Conservation (phyloP, 1,140 invertebrate genomes). For the Tetraneura akinire region DNA sequence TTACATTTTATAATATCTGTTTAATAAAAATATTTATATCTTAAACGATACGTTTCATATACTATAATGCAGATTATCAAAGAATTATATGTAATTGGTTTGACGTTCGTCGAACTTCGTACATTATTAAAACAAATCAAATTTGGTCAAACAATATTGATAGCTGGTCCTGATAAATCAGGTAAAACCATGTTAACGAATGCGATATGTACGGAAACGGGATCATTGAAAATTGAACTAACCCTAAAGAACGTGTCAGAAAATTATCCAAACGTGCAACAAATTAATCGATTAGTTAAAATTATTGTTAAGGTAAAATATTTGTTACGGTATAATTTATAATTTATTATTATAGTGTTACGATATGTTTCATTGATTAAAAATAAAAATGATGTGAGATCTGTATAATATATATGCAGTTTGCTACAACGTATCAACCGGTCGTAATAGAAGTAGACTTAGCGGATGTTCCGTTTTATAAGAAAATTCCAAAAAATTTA, state of each 20-base stretch:
- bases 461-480: constrained; percentile 28
- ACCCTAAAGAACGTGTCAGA: constrained; percentile 2
- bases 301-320: not conserved
- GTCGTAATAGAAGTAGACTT: constrained; percentile 22
- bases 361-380: too few species aligned
- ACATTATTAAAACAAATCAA: not conserved
- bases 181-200: constrained; percentile 2
- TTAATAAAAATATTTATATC: too few species aligned
- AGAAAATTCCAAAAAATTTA: constrained; percentile 16
- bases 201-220: constrained; percentile 27
- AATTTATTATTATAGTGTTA: not conserved
- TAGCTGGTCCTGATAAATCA: constrained; percentile 26
- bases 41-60: too few species aligned
- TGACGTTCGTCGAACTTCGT: not conserved
- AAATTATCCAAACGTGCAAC: not conserved
- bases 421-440: constrained; percentile 1
- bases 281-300: not conserved
- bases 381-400: too few species aligned
- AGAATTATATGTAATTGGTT: constrained; percentile 16
- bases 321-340: not conserved
- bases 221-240: constrained; percentile 20
- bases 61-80: constrained; percentile 4
- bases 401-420: too few species aligned
- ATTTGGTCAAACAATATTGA: not conserved
- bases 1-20: too few species aligned